A percentile compares a stretch with the other conserved stretches of the same genome.
phyloP scores from a whole-genome alignment of 2,888 invertebrate genomes.

The Synergus laeviventris region DNA sequence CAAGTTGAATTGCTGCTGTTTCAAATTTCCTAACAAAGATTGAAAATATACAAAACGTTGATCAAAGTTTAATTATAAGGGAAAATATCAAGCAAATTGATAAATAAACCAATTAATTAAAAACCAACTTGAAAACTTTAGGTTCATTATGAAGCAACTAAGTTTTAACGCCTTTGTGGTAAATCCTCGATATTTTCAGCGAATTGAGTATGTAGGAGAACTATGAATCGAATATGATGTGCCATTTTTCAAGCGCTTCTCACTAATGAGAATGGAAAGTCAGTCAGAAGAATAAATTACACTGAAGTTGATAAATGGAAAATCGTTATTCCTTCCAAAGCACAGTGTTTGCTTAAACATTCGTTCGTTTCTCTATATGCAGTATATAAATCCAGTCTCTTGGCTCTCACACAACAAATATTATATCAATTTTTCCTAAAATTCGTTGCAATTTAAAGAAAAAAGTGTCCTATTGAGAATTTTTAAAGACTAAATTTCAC shows the following conservation, averaged over 20 bases:
- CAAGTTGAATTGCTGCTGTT: not conserved
- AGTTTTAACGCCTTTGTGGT: not conserved
- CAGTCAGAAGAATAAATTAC: conserved; percentile 38
- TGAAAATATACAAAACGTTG: too few species aligned
- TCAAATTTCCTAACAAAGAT: not conserved
- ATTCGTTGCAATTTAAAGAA: too few species aligned
- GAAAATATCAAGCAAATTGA: too few species aligned
- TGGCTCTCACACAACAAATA: not conserved
- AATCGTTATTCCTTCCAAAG: conserved; percentile 22
- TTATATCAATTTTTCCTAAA: too few species aligned
- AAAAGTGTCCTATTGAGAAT: too few species aligned
- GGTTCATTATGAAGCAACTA: not conserved
- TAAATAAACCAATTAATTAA: too few species aligned
- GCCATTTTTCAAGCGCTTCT: conserved; percentile 17
- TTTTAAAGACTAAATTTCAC: too few species aligned
- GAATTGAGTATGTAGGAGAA: not conserved
- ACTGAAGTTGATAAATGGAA: conserved; percentile 20
- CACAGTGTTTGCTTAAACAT: not conserved
- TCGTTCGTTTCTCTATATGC: not conserved
- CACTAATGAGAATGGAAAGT: conserved; percentile 31
- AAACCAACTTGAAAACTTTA: not conserved
- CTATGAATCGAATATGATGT: conserved; percentile 20
- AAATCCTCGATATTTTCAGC: not conserved
- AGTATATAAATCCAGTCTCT: not conserved
- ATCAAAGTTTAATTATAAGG: too few species aligned